These are phyloP conservation scores for Chromis chromis DNA, from an alignment of 2,797 vertebrate genomes.

Conservation along the genomic window DNA sequence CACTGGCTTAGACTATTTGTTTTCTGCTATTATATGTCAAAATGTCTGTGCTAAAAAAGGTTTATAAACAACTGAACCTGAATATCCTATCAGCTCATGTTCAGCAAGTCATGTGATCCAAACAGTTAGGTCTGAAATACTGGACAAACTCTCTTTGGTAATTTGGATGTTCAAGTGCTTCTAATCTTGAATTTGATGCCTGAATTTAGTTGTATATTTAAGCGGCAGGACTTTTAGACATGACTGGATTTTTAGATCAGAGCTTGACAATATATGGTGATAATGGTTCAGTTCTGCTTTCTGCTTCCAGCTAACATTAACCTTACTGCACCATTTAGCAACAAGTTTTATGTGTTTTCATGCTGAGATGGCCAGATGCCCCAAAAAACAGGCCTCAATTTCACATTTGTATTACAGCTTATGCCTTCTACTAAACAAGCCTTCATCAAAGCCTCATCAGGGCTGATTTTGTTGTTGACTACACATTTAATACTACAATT, in stretches of 20 bases:
- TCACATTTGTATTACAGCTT: constrained; percentile 11
- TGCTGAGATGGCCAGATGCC: constrained; percentile 4
- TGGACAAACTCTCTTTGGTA: background rate
- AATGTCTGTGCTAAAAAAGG: background rate
- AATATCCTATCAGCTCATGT: background rate
- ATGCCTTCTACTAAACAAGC: constrained; percentile 21
- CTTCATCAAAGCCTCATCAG: constrained; percentile 35
- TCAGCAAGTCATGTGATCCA: too few species aligned
- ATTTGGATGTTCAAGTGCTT: background rate
- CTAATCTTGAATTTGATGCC: too few species aligned
- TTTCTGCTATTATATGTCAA: constrained; percentile 4
- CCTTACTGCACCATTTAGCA: background rate
- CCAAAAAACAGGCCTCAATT: background rate
- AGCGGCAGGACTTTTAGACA: too few species aligned
- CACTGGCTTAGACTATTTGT: background rate
- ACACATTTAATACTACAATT: constrained; percentile 23
- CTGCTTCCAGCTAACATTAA: constrained; percentile 12
- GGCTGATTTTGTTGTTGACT: constrained; percentile 10
- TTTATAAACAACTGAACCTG: background rate
- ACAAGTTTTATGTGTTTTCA: background rate
- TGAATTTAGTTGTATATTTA: too few species aligned
- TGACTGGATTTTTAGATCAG: background rate
- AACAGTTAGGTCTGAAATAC: too few species aligned
- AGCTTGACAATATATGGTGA: background rate
- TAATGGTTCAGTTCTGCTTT: constrained; percentile 1